Evolutionary conservation across 2,888 invertebrate species (phyloP), one percentile per base, ranked within the genome.

Genomic region (Cryptocheilus praepositus): DNA sequence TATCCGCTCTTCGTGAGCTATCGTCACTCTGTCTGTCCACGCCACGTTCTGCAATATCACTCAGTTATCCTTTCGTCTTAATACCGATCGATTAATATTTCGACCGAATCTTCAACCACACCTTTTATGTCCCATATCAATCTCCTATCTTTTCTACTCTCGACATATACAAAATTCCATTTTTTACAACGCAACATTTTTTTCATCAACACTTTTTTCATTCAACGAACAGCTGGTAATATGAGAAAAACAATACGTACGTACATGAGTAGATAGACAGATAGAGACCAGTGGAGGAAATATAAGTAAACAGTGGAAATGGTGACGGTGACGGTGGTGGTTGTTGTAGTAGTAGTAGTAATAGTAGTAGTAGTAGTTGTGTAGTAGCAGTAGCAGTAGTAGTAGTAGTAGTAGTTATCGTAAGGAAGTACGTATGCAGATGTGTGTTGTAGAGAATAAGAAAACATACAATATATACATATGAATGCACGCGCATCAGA

Each of bases 1-100:
- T 91, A 82, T 92, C 92, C 19, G 90, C 91, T 71, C 90, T 89
- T 74, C 91, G 89, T 21, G 91, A 91, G 77, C 91, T 91, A 81
- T 91, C 91, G 75, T 91, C 91, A 83, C 91, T 91, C 72, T 90
- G 88, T 69, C 90, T 86, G 67, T 91, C 91, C 67, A 89, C 85
- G 22, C 89, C 89, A 25, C 89, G 89, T 70, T 90, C 90, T 89
- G 88, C 51, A 89, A 88, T 36, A 52, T 65, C 44, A 77, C 70
- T 70, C 59, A 18, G 65, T 78, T 74, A 77, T 55, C n/a, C n/a
- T 71, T 16, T 58, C 55, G 56, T 21, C 4, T 21, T 53, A 15
- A 11, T 11, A 36, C 7, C 13, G 11, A 36, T n/a, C n/a, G n/a
- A n/a, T n/a, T n/a, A n/a, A n/a, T n/a, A n/a, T n/a, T n/a, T n/a